phyloP scores from a whole-genome alignment of 1,140 invertebrate genomes.

The Yoshiicerus persimilis region DNA sequence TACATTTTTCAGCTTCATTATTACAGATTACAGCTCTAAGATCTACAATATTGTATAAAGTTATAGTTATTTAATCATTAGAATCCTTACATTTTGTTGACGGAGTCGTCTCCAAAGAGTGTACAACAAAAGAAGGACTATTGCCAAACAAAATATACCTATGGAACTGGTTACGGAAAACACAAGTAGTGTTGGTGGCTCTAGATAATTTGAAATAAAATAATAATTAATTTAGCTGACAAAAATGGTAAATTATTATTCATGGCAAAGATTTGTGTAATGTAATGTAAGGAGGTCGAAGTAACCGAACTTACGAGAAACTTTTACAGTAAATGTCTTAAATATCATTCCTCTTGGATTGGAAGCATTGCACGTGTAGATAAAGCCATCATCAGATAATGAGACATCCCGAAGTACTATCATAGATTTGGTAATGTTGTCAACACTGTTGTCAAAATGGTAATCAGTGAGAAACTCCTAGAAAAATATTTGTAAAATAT shows the following conservation, averaged over 20 bases:
- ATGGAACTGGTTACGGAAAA: background rate
- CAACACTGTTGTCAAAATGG: background rate
- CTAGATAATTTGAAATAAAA: background rate
- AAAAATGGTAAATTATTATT: background rate
- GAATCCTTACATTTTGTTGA: background rate
- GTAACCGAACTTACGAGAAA: background rate
- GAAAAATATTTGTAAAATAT: background rate
- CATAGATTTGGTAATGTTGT: background rate
- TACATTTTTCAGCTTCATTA: too few relatives aligned
- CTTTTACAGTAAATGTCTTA: background rate
- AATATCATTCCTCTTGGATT: constrained; percentile 30
- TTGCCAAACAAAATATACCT: background rate
- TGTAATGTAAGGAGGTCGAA: background rate
- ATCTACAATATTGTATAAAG: background rate
- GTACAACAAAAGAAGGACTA: background rate
- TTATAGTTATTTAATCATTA: background rate
- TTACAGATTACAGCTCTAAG: too few relatives aligned
- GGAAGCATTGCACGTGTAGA: constrained; percentile 31
- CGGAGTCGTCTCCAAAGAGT: constrained; percentile 10
- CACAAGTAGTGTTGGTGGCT: background rate
- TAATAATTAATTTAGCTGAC: background rate
- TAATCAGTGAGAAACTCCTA: constrained; percentile 1
- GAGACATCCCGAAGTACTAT: background rate
- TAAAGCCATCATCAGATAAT: background rate
- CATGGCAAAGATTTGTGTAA: background rate